Evolutionary conservation across 2,888 invertebrate genomes (phyloP).

Genomic region (Tyria jacobaeae): DNA sequence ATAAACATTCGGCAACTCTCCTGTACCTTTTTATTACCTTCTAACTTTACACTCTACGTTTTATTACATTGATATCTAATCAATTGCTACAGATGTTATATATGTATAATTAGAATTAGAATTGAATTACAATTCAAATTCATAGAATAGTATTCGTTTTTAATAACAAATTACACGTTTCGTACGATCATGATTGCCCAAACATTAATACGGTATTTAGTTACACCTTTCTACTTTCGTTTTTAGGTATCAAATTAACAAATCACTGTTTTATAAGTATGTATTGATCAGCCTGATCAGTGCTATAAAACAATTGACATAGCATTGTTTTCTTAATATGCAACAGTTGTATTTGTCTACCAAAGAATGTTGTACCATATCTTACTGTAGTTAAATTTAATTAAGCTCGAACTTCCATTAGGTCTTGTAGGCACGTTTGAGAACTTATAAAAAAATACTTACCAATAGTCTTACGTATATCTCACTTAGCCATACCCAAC

Average conservation of each 20-base stretch:
- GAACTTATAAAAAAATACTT: not conserved
- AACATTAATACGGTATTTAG: not conserved
- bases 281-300: not conserved
- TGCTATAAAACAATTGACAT: too few species aligned
- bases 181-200: too few species aligned
- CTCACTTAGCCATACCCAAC: slow-evolving; percentile 3
- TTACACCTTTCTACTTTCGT: not conserved
- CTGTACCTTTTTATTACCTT: too few species aligned
- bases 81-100: not conserved
- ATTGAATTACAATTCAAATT: too few species aligned
- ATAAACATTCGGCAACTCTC: too few species aligned
- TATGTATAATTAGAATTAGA: too few species aligned
- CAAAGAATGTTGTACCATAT: too few species aligned
- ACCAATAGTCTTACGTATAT: not conserved
- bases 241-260: slow-evolving; percentile 10
- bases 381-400: too few species aligned
- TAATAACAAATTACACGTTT: slow-evolving; percentile 40
- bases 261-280: not conserved
- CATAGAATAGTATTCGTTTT: slow-evolving; percentile 24
- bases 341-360: too few species aligned
- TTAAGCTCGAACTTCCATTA: not conserved
- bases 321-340: not conserved
- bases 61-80: too few species aligned
- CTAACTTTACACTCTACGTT: too few species aligned
- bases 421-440: not conserved